Base-by-base conservation (phyloP, 2,113 vertebrate species). In the Myotis yumanensis region DNA sequence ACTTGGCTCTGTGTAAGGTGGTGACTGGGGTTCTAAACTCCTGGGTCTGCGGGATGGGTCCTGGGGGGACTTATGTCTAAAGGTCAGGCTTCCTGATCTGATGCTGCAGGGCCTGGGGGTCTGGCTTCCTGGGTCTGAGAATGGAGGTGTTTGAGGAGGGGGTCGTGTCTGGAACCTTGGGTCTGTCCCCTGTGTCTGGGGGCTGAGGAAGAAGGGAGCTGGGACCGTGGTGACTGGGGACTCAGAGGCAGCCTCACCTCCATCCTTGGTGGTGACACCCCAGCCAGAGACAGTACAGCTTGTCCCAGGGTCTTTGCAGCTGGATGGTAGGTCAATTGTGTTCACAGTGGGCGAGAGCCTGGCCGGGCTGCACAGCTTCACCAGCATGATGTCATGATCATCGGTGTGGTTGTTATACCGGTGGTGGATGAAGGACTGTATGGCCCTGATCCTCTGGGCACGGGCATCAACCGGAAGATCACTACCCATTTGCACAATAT, bases 351-450 rank as follows among this genome's bases (percentile, higher is more conserved):
- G 75, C 54, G 98, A 98, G 23, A 99, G 87, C 40, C 4, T 85
- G 97, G 97, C 98, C 0, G 93, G 91, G 0, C 0, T 12, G n/a
- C 77, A 96, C 35, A 99, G 95, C 97, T 97, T 98, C 97, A 99
- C 98, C 84, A 99, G 96, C 99, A 99, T 98, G 97, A 99, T 64
- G 98, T 99, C 98, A 0, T 98, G 98, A 93, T 97, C 97, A 22
- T 94, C 92, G 57, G 57, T 10, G 97, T 89, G 93, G 51, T 94
- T 91, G 0, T 4, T 2, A 17, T 16, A 75, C 14, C 25, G 2
- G 0, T 98, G 99, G 89, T 99, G 97, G 3, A 93, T 94, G 97
- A 98, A 97, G 7, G 98, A 98, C 5, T 0, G 75, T 0, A 94
- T 93, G 18, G 98, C 98, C 15, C 4, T n/a, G 96, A 99, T 98